Conservation (phyloP, 2,113 vertebrate genomes). For the Phrynocephalus versicolor region DNA sequence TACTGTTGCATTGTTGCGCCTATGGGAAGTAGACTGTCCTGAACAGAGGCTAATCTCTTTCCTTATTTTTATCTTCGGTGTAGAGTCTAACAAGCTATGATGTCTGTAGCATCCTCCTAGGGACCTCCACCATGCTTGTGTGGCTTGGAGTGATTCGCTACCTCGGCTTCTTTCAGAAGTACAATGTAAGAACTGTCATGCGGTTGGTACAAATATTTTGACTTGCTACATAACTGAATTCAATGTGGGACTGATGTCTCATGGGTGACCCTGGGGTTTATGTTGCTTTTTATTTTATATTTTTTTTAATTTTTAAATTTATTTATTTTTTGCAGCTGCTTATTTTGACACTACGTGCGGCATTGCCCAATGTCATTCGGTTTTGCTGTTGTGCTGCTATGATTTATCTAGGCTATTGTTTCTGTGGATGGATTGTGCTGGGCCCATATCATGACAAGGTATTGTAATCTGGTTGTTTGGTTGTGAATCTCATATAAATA, state of each 20-base stretch:
- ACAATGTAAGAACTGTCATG: slow-evolving; percentile 84
- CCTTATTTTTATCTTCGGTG: slow-evolving; percentile 9
- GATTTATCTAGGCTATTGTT: slow-evolving; percentile 96
- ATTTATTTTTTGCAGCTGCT: slow-evolving; percentile 78
- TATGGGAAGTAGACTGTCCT: not conserved
- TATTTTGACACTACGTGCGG: slow-evolving; percentile 86
- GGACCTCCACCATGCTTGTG: slow-evolving; percentile 90
- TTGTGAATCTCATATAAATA: not conserved
- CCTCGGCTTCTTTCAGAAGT: slow-evolving; percentile 94
- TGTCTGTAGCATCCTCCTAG: slow-evolving; percentile 90
- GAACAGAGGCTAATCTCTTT: not conserved
- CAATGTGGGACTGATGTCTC: slow-evolving; percentile 35
- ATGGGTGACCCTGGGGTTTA: slow-evolving; percentile 60
- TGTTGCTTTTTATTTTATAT: not conserved
- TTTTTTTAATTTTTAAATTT: too few species aligned
- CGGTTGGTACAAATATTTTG: slow-evolving; percentile 52
- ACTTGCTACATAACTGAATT: slow-evolving; percentile 30
- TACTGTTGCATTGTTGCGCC: not conserved
- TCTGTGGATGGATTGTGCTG: slow-evolving; percentile 96
- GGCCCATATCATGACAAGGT: slow-evolving; percentile 95
- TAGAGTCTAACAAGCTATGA: slow-evolving; percentile 92
- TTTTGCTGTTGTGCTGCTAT: slow-evolving; percentile 93
- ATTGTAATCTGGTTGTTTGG: slow-evolving; percentile 10
- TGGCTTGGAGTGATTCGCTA: slow-evolving; percentile 95
- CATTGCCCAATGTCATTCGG: slow-evolving; percentile 87